Percentiles rank a stretch among this genome's conserved stretches.
Conservation (phyloP, 2,113 vertebrate species). For the Litocranius walleri region DNA sequence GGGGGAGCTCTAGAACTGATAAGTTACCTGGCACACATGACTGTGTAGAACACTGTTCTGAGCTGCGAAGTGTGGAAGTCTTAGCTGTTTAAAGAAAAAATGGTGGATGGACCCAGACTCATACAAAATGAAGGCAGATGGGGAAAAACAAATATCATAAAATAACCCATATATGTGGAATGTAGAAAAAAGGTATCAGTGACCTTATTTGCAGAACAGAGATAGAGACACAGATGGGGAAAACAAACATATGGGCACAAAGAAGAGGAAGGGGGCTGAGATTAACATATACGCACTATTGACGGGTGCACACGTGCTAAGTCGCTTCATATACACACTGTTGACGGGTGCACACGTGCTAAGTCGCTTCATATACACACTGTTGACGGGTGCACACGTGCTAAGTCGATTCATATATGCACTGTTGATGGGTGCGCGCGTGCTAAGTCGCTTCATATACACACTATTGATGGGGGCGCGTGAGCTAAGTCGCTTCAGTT, state of each 20-base stretch:
- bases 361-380: not conserved
- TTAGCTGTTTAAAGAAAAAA: not conserved
- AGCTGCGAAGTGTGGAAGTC: not conserved
- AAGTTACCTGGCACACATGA: not conserved
- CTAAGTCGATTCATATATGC: not conserved
- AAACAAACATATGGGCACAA: not conserved
- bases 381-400: accelerated
- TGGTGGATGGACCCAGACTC: not conserved
- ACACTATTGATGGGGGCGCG: accelerated
- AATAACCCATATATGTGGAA: not conserved
- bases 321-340: not conserved
- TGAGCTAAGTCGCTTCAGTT: not conserved
- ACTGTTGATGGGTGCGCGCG: accelerated
- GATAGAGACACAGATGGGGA: not conserved
- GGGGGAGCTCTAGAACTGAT: accelerated
- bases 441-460: not conserved
- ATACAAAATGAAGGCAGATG: not conserved
- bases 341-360: accelerated
- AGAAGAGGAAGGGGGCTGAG: not conserved
- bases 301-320: accelerated
- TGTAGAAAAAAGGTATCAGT: not conserved
- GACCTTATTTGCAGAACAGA: not conserved
- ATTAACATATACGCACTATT: not conserved
- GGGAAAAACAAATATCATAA: not conserved
- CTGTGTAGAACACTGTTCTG: not conserved